Percentiles rank a stretch among this genome's conserved stretches.
phyloP scores from a whole-genome alignment of 2,797 vertebrate species.

The Acipenser ruthenus region DNA sequence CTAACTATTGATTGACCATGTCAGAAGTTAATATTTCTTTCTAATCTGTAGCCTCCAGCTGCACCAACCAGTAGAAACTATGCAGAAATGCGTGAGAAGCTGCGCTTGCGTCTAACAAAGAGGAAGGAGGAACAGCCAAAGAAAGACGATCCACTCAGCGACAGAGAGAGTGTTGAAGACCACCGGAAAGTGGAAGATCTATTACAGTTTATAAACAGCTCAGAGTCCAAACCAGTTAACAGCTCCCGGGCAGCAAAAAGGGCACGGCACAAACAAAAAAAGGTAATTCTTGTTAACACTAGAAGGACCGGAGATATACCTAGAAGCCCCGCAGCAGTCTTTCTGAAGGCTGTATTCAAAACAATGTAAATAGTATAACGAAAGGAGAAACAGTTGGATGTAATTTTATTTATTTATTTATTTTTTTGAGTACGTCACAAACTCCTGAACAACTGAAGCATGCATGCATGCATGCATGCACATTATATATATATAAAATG shows the following conservation, averaged over 20 bases:
- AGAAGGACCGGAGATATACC: no score
- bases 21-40: no score
- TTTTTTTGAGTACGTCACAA: no score
- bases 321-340: no score
- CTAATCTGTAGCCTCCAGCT: constrained; percentile 76
- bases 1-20: no score
- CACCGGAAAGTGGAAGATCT: constrained; percentile 93
- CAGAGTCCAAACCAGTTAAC: constrained; percentile 84
- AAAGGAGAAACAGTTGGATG: no score
- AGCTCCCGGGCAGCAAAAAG: constrained; percentile 92
- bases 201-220: constrained; percentile 95
- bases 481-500: no score
- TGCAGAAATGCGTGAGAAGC: constrained; percentile 95
- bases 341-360: no score
- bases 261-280: constrained; percentile 93
- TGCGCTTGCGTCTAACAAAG: constrained; percentile 88
- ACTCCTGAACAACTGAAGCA: no score
- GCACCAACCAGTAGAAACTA: constrained; percentile 97
- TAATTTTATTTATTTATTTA: no score
- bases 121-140: constrained; percentile 94
- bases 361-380: no score
- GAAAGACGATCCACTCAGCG: constrained; percentile 75
- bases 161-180: constrained; percentile 83
- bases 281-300: constrained; percentile 57
- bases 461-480: no score